These are phyloP conservation scores for Xestia sexstrigata DNA, from an alignment of 2,888 invertebrate genomes.

Conservation along the genomic window DNA sequence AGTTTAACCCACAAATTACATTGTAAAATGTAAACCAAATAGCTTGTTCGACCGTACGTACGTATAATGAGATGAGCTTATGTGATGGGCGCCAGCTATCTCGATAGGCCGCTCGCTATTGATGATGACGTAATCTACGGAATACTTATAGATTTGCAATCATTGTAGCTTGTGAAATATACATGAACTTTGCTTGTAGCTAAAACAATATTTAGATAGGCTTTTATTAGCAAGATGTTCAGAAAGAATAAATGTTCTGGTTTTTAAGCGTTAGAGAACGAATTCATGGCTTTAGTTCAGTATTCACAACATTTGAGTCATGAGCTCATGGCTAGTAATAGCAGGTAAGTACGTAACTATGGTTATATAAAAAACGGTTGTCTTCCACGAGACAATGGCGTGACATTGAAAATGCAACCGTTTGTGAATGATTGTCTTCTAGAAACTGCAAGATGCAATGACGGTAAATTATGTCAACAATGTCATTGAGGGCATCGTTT, in stretches of 20 bases:
- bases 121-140: conserved; percentile 40
- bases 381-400: conserved; percentile 77
- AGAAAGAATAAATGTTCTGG: background rate
- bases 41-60: too few relatives aligned
- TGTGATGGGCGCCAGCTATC: conserved; percentile 26
- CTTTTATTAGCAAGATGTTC: background rate
- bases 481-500: conserved; percentile 48
- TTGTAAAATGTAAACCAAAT: too few relatives aligned
- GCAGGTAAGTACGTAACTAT: conserved; percentile 24
- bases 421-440: conserved; percentile 69
- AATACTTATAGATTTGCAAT: conserved; percentile 20
- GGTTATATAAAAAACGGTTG: conserved; percentile 63
- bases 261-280: background rate
- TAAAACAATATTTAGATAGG: background rate
- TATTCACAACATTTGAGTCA: conserved; percentile 7
- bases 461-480: conserved; percentile 64
- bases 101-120: conserved; percentile 9
- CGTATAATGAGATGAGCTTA: conserved; percentile 25
- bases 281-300: background rate
- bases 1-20: too few relatives aligned
- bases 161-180: conserved; percentile 14
- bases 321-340: conserved; percentile 16
- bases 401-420: conserved; percentile 84
- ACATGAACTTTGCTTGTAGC: conserved; percentile 15
- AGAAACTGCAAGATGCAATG: conserved; percentile 72